These are phyloP conservation scores for Hypolimnas misippus DNA, from an alignment of 2,888 invertebrate species.

Conservation along the genomic window DNA sequence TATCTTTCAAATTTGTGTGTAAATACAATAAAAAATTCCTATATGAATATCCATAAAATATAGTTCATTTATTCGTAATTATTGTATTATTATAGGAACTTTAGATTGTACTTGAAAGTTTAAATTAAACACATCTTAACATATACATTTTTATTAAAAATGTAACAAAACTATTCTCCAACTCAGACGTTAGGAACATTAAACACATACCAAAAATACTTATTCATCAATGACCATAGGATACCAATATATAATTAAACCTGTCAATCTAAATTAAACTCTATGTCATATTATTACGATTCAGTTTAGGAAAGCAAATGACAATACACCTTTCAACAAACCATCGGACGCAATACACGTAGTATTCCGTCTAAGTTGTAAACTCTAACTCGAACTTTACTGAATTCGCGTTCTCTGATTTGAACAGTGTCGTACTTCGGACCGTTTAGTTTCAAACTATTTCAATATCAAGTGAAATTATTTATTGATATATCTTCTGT, in stretches of 20 bases:
- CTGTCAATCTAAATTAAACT: not conserved
- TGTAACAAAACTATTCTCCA: no score
- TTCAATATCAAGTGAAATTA: constrained; percentile 22
- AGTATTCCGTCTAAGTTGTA: constrained; percentile 8
- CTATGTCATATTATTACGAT: not conserved
- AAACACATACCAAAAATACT: not conserved
- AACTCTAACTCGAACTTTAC: constrained; percentile 25
- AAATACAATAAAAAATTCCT: no score
- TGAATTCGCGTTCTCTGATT: constrained; percentile 23
- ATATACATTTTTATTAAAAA: no score
- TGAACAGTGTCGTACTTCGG: constrained; percentile 18
- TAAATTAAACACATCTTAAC: no score
- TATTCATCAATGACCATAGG: not conserved
- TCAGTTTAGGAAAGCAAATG: not conserved
- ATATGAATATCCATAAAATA: no score
- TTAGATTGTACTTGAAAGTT: no score
- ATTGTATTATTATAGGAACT: no score
- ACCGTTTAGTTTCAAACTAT: constrained; percentile 22
- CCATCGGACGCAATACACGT: constrained; percentile 7
- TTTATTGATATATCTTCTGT: not conserved
- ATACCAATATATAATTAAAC: not conserved
- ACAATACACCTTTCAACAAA: not conserved
- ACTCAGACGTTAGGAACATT: not conserved
- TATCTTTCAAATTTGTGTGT: no score
- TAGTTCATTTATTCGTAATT: no score